phyloP scores from a whole-genome alignment of 2,113 vertebrate genomes.

The Aegithalos caudatus region DNA sequence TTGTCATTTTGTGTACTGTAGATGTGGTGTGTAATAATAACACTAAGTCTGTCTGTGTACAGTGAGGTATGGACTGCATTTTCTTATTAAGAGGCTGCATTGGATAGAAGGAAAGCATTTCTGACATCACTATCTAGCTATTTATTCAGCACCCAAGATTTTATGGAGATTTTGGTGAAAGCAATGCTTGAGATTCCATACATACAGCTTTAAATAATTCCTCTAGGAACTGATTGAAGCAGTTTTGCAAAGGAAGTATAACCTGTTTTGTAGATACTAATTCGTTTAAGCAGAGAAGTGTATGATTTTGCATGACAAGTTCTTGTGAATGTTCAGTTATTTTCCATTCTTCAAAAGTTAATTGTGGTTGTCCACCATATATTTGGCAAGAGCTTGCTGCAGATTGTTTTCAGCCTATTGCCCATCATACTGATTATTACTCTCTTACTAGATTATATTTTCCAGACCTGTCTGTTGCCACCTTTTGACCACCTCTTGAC shows the following conservation, averaged over 20 bases:
- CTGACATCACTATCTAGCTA: background rate
- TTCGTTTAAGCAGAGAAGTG: background rate
- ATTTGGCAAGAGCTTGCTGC: background rate
- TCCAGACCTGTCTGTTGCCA: background rate
- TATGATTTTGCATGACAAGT: background rate
- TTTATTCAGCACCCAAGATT: background rate
- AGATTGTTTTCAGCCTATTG: background rate
- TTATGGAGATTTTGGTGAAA: background rate
- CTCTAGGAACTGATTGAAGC: background rate
- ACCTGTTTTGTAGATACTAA: background rate
- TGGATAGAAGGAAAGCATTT: background rate
- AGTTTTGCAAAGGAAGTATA: background rate
- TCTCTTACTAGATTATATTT: background rate
- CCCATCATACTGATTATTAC: background rate
- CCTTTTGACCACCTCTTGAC: background rate
- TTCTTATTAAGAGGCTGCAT: background rate
- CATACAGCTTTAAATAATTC: background rate
- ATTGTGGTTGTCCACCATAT: background rate
- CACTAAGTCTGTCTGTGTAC: background rate
- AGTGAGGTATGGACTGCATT: background rate
- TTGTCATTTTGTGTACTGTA: background rate
- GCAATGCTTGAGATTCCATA: background rate
- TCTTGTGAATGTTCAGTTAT: background rate
- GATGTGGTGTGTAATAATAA: background rate
- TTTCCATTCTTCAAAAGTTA: background rate